A percentile compares a stretch with the other conserved stretches of the same genome.
Evolutionary conservation across 1,140 invertebrate species (phyloP).

Genomic region (Coelopa frigida): DNA sequence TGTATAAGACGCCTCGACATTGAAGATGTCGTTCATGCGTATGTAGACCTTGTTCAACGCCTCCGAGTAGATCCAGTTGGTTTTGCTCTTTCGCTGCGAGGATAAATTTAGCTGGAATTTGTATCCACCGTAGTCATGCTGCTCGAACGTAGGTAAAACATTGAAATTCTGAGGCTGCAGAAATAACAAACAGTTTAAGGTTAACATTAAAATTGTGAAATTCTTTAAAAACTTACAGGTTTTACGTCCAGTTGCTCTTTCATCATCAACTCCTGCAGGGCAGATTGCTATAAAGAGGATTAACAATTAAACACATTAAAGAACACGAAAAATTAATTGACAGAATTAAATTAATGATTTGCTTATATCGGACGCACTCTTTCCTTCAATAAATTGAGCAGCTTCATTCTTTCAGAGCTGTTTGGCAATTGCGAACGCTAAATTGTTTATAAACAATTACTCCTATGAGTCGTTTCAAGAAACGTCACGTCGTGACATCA

Average conservation of each 20-base stretch:
- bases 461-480: no score
- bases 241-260: conserved; percentile 22
- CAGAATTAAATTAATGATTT: no score
- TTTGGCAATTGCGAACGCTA: no score
- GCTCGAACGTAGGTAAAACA: conserved; percentile 29
- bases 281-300: conserved; percentile 28
- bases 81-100: conserved; percentile 9
- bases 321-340: not conserved
- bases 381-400: conserved; percentile 4
- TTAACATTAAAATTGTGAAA: not conserved
- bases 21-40: conserved; percentile 30
- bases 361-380: conserved; percentile 1
- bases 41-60: conserved; percentile 32
- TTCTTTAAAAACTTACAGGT: conserved; percentile 5
- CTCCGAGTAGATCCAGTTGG: conserved; percentile 27
- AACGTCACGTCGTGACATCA: no score
- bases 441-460: no score
- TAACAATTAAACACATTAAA: no score
- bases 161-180: conserved; percentile 18
- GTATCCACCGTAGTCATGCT: conserved; percentile 33
- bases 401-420: conserved; percentile 9
- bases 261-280: conserved; percentile 33
- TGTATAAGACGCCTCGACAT: conserved; percentile 31
- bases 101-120: conserved; percentile 23
- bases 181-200: not conserved